phyloP scores from a whole-genome alignment of 1,140 invertebrate species.

The Drosophila grimshawi region DNA sequence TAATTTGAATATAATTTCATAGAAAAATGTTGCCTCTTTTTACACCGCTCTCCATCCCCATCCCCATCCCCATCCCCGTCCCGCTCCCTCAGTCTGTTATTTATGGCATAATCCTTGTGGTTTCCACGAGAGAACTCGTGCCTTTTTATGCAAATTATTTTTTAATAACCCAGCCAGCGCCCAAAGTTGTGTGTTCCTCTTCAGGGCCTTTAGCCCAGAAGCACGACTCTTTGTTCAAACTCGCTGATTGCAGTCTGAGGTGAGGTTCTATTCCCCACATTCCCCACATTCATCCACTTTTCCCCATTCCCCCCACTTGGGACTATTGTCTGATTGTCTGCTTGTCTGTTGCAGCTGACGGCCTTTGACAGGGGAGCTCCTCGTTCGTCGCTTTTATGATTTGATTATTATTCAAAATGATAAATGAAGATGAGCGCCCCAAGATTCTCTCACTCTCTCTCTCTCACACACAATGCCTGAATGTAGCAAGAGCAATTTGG shows the following conservation, averaged over 20 bases:
- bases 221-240: constrained; percentile 12
- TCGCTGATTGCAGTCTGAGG: constrained; percentile 62
- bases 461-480: constrained; percentile 6
- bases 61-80: background rate
- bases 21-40: constrained; percentile 48
- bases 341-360: constrained; percentile 43
- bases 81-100: constrained; percentile 45
- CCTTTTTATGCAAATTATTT: constrained; percentile 76
- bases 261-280: constrained; percentile 1
- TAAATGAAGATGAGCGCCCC: constrained; percentile 71
- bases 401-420: constrained; percentile 82
- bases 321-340: constrained; percentile 58
- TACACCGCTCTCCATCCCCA: background rate
- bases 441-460: constrained; percentile 24
- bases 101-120: constrained; percentile 80
- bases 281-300: background rate
- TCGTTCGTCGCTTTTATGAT: constrained; percentile 70
- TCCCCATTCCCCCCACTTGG: constrained; percentile 1
- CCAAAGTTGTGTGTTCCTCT: constrained; percentile 15
- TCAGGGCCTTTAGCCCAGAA: constrained; percentile 28
- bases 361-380: constrained; percentile 16
- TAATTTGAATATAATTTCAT: constrained; percentile 84
- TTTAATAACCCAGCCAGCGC: constrained; percentile 68
- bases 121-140: constrained; percentile 39
- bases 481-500: constrained; percentile 74